Percentiles rank a stretch among this genome's conserved stretches.
phyloP scores from a whole-genome alignment of 2,113 vertebrate genomes.

The Melospiza melodia region DNA sequence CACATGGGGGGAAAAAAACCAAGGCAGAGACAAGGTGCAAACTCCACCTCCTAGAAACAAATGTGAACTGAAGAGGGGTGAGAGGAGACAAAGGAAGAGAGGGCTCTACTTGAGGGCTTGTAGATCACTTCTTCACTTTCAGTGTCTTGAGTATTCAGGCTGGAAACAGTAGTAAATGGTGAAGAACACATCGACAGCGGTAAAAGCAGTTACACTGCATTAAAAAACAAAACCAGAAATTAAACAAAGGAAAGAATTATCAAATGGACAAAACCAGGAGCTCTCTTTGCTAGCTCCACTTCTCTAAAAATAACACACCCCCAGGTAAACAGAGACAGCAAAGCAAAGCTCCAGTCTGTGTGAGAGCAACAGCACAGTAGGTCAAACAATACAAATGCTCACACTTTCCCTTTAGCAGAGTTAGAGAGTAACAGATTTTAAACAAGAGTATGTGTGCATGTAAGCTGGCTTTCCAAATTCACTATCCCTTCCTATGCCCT shows the following conservation, averaged over 20 bases:
- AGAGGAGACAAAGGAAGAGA: neutral
- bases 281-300: neutral
- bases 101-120: neutral
- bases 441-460: neutral
- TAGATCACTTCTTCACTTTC: neutral
- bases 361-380: neutral
- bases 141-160: neutral
- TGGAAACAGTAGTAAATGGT: neutral
- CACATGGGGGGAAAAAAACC: neutral
- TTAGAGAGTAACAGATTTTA: neutral
- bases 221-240: neutral
- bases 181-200: neutral
- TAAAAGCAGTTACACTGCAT: neutral
- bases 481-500: neutral
- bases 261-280: neutral
- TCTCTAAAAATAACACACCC: neutral
- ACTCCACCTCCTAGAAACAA: neutral
- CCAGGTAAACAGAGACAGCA: neutral
- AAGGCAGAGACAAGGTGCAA: neutral
- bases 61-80: neutral
- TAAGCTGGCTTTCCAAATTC: conserved; percentile 3
- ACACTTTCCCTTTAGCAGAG: neutral
- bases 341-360: neutral
- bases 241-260: neutral
- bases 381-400: neutral